Evolutionary conservation across 92 coral and sea anemone species (phyloP), one percentile per base, ranked within the genome.

Genomic region (Epizoanthus fatuus): DNA sequence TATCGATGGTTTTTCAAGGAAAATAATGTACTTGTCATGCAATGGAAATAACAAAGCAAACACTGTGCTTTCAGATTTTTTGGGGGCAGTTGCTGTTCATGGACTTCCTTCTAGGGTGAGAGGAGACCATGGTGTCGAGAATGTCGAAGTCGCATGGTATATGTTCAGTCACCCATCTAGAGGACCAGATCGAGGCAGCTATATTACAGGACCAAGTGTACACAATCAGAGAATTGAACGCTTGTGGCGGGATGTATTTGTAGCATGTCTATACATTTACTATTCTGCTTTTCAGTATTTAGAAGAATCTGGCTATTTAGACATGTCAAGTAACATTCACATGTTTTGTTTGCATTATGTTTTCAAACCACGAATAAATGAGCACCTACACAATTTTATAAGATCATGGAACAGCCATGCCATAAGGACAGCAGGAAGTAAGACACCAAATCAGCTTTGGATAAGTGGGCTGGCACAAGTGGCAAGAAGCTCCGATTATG

Each of bases 341-440:
- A 68, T 90, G 82, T 93, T 89, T 60, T 90, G 91, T 68, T 66
- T 92, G 67, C 95, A 92, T 67, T 90, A 90, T 62, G 72, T 90
- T 55, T 92, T 54, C 81, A 76, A 90, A 75, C 88, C 93, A 81
- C 73, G 90, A 78, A 90, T 90, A 40, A 81, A 86, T 57, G 71
- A 69, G 57, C 86, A 86, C 40, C 84, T 89, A 17, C 32, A 74
- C 69, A 64, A 64, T 63, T 92, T 92, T 80, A 52, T 70, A 32
- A 11, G 47, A 9, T 69, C 88, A 57, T 92, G 90, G 91, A 83
- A 85, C 70, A 74, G 71, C 73, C 88, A 92, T 69, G 82, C 88
- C 13, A 74, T 92, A 25, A 67, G 69, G 35, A 89, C 95, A 72
- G 93, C 84, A 9, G 59, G 80, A 51, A 81, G 69, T 47, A 74